Percentiles rank a stretch among this genome's conserved stretches.
These are phyloP conservation scores for Oceanites oceanicus DNA, from an alignment of 2,113 vertebrate genomes.

Conservation along the genomic window DNA sequence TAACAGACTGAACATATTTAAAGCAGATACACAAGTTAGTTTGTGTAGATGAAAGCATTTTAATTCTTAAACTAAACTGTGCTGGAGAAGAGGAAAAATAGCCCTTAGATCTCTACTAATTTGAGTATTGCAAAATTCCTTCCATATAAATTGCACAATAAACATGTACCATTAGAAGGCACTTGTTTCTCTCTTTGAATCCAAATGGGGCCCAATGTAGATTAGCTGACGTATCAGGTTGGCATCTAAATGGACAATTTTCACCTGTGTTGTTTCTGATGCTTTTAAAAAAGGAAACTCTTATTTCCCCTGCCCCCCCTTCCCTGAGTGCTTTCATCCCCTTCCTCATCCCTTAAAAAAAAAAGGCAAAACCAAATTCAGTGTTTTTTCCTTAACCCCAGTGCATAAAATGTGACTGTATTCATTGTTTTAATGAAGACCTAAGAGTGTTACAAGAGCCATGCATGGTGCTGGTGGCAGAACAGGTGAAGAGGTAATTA, in stretches of 20 bases:
- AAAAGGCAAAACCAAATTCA: background rate
- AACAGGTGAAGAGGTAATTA: background rate
- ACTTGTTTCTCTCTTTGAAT: background rate
- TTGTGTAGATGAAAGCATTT: background rate
- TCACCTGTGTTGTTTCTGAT: background rate
- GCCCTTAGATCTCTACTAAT: background rate
- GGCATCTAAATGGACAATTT: background rate
- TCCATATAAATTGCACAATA: background rate
- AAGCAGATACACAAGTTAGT: background rate
- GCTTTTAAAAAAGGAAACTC: background rate
- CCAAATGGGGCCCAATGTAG: background rate
- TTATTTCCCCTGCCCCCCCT: background rate
- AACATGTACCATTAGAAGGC: background rate
- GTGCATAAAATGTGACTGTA: background rate
- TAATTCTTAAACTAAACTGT: background rate
- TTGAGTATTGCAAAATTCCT: background rate
- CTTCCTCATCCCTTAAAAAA: background rate
- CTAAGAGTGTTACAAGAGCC: background rate
- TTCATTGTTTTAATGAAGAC: background rate
- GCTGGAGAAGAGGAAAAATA: background rate
- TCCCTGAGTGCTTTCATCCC: background rate
- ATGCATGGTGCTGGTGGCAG: background rate
- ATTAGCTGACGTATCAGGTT: background rate
- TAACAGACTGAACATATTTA: background rate
- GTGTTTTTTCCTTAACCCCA: background rate